Base-by-base conservation (phyloP, 2,797 vertebrate genomes). In the Varecia variegata region DNA sequence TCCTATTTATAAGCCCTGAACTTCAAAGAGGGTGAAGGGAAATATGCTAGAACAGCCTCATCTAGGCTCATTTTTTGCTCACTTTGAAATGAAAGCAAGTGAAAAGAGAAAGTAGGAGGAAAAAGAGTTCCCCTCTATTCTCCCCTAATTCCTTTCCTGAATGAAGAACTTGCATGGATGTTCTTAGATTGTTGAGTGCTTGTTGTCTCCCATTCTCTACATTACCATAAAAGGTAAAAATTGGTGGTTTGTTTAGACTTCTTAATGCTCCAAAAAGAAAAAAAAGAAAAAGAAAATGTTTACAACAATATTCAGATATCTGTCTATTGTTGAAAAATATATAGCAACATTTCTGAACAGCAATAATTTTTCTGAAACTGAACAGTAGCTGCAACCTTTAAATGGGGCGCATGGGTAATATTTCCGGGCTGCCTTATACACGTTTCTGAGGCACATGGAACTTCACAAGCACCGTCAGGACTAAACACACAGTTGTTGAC, bases 341-440 rank as follows among this genome's bases (percentile, higher is more conserved):
- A 38, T 27, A n/a, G 38, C 8, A 50, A 43, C 12, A 56, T 35
- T 56, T 74, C 14, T 70, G 45, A 35, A 30, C 6, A 17, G 45
- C 23, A 50, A 23, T 58, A 30, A 52, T n/a, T 71, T 71, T 4
- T 73, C 21, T 62, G 21, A 52, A 43, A 70, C 6, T 38, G 32
- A 45, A 5, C 32, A 77, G 25, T 5, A 21, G 12, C 58, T 50
- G 32, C 9, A 43, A 3, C 25, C 35, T n/a, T 40, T 65, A n/a
- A 54, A 30, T 1, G 14, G 38, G 17, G 10, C 7, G 4, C 5
- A 0, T 8, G 18, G 65, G 4, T 23, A 17, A 1, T 21, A 38
- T 32, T 47, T 35, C 10, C 35, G 47, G n/a, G 25, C 12, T 68
- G n/a, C n/a, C 18, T 40, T 43, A 1, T 12, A 5, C 21, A 2